phyloP scores from a whole-genome alignment of 2,113 vertebrate genomes.

The Sylvilagus bachmani region DNA sequence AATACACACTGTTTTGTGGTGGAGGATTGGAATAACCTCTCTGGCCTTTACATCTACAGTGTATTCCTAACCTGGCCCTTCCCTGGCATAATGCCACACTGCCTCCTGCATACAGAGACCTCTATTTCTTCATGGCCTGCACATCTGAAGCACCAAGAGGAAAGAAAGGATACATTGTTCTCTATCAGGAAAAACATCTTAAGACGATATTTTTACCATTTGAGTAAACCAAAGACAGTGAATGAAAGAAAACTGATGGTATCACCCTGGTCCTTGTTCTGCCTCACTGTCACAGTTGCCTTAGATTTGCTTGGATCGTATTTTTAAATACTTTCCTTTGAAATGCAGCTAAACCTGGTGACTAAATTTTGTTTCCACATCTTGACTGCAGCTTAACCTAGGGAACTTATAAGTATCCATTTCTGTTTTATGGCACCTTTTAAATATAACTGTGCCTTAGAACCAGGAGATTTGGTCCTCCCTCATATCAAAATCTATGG shows the following conservation, averaged over 20 bases:
- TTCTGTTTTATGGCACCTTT: neutral
- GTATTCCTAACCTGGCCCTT: neutral
- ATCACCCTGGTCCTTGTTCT: neutral
- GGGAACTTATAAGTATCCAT: neutral
- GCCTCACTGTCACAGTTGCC: neutral
- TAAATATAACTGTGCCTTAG: neutral
- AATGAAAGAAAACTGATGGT: neutral
- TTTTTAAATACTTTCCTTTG: slow-evolving; percentile 36
- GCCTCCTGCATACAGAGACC: neutral
- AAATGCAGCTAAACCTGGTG: neutral
- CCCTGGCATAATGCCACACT: neutral
- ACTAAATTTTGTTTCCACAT: neutral
- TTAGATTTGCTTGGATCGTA: neutral
- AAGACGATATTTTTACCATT: neutral
- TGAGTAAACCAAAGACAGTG: neutral
- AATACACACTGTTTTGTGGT: neutral
- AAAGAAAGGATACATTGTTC: neutral
- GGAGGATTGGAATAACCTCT: neutral
- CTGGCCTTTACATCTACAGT: neutral
- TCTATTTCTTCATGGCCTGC: neutral
- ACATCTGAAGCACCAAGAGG: neutral
- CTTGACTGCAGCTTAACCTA: neutral
- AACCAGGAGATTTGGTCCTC: no score
- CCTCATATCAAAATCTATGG: no score
- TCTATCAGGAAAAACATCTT: neutral